Percentiles rank a stretch among this genome's conserved stretches.
phyloP scores from a whole-genome alignment of 2,113 vertebrate genomes.

The Microcebus murinus region DNA sequence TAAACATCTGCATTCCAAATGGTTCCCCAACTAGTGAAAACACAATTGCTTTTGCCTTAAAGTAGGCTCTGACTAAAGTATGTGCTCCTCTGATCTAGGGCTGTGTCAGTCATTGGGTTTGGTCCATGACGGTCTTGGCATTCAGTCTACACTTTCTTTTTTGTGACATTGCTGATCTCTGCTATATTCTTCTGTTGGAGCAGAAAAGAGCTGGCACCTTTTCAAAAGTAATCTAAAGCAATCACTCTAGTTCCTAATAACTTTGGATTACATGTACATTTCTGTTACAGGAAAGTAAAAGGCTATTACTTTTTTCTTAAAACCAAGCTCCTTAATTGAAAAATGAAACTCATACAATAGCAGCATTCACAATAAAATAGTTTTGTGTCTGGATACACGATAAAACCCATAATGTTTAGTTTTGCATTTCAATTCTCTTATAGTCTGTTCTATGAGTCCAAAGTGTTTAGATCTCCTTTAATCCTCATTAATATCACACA shows the following conservation, averaged over 20 bases:
- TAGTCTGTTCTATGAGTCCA: neutral
- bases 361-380: neutral
- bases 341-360: neutral
- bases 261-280: neutral
- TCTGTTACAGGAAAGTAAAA: constrained; percentile 22
- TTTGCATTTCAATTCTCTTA: neutral
- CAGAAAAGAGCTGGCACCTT: neutral
- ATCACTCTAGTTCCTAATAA: constrained; percentile 43
- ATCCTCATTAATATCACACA: neutral
- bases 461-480: neutral
- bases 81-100: neutral
- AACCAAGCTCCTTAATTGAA: neutral
- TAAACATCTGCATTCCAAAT: constrained; percentile 23
- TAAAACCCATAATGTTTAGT: neutral
- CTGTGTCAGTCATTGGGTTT: neutral
- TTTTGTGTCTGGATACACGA: neutral
- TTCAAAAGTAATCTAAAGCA: constrained; percentile 54
- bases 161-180: constrained; percentile 35
- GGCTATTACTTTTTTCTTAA: constrained; percentile 42
- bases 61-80: neutral
- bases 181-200: neutral
- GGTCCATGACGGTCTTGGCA: neutral
- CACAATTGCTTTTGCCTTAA: neutral
- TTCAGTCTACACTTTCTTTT: neutral
- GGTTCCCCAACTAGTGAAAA: neutral